Conservation (phyloP, 2,888 invertebrate species). For the Spatulosminthurus flaviceps region DNA sequence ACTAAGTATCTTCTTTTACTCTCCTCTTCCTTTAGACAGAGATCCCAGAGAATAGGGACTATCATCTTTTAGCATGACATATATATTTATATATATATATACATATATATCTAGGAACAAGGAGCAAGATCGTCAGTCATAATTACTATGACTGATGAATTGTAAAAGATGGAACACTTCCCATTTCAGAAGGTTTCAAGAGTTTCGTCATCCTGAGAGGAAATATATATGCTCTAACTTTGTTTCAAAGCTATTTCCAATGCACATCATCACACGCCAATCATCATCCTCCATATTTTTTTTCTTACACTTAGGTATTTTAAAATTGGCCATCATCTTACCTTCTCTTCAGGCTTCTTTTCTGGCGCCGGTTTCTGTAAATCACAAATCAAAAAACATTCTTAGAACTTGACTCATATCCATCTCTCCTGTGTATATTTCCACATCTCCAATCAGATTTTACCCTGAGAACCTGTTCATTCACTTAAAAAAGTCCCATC, state of each 20-base stretch:
- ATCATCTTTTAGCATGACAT: no score
- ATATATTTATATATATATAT: background rate
- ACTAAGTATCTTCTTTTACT: no score
- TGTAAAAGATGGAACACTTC: slow-evolving; percentile 27
- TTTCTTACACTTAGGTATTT: background rate
- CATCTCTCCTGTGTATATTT: slow-evolving; percentile 19
- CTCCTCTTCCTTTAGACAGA: no score
- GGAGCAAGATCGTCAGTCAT: background rate
- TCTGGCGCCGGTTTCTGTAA: slow-evolving; percentile 47
- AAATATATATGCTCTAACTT: background rate
- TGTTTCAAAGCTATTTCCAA: background rate
- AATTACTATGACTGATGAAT: slow-evolving; percentile 41
- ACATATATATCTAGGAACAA: no score
- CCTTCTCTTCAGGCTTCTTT: slow-evolving; percentile 47
- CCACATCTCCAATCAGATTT: no score
- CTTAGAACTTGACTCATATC: slow-evolving; percentile 29
- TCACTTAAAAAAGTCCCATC: background rate
- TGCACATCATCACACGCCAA: background rate
- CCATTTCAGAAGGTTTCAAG: slow-evolving; percentile 1
- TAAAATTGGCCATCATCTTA: slow-evolving; percentile 3
- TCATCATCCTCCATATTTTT: background rate
- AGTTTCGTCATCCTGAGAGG: no score
- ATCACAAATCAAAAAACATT: slow-evolving; percentile 31
- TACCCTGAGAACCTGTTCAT: background rate
- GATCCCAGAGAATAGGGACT: no score